Evolutionary conservation across 2,113 vertebrate species (phyloP).

Genomic region (Smithornis capensis): DNA sequence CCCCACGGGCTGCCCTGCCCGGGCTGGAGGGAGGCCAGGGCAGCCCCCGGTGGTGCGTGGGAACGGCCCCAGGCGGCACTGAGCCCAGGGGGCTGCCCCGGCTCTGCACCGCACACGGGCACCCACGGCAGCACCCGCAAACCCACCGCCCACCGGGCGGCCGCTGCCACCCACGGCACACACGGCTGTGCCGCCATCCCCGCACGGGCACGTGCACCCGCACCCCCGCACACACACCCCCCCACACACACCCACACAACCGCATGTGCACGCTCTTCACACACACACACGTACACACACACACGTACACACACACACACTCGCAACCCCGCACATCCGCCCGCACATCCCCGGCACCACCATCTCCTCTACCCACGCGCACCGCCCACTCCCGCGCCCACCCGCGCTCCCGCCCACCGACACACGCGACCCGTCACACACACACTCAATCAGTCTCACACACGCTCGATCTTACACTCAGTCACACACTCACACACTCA

Average conservation of each 20-base stretch:
- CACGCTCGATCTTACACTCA: neutral
- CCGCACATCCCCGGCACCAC: neutral
- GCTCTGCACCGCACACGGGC: neutral
- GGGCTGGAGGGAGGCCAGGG: neutral
- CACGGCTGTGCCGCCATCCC: neutral
- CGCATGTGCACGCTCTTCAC: too few species aligned
- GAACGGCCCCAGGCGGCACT: neutral
- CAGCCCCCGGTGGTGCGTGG: neutral
- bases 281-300: too few species aligned
- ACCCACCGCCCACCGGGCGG: neutral
- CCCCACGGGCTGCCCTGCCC: neutral
- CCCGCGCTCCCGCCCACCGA: neutral
- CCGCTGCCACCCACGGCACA: too few species aligned
- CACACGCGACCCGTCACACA: neutral
- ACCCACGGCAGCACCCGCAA: neutral
- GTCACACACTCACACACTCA: neutral
- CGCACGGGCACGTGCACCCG: neutral
- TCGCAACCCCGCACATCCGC: neutral
- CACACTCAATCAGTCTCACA: neutral
- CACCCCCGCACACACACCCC: neutral
- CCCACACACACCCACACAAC: neutral
- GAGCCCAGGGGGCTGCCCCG: neutral
- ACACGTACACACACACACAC: neutral
- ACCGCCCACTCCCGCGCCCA: neutral
- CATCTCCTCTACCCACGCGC: neutral